Evolutionary conservation across 2,113 vertebrate species (phyloP), one percentile per base, ranked within the genome.

Genomic region (Galemys pyrenaicus): DNA sequence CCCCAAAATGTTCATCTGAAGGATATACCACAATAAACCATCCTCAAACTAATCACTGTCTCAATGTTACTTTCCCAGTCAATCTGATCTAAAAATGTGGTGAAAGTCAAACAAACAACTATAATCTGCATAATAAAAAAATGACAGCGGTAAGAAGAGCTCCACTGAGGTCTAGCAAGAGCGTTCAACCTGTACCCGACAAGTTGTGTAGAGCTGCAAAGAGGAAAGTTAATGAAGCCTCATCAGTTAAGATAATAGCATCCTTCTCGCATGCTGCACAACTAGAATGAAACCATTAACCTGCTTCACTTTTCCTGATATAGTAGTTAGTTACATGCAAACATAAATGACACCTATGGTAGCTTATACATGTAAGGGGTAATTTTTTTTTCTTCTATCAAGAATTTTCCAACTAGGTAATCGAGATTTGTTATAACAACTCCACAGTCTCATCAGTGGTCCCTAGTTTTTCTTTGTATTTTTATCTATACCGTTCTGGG

Each of bases 61-160:
- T 88, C 62, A 26, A 28, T 92, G 41, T 91, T 75, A 87, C 26
- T 94, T 89, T 93, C 67, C 79, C 28, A 73, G 86, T n/a, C 24
- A 95, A 92, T 30, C 32, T 64, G 37, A 91, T 35, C 37, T 75
- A 70, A 85, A 67, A 87, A 64, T 41, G 32, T 64, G 70, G 82
- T 41, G 35, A n/a, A 93, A 86, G 15, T 92, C 60, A 79, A 95
- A 80, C 16, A 35, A 62, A 6, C 44, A 91, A 62, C 39, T 46
- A 67, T 73, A 89, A 79, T 83, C 49, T 58, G 3, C 32, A 10
- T 5, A 67, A 65, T 60, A 70, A 93, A 93, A 78, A 54, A 2
- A 58, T 12, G 19, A 87, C 26, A 64, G 4, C 67, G 58, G n/a
- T 32, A 77, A 16, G 7, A 60, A 68, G 3, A 24, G 3, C 20